phyloP scores from a whole-genome alignment of 92 coral and sea anemone genomes.

The Umimayanthus kanabou region DNA sequence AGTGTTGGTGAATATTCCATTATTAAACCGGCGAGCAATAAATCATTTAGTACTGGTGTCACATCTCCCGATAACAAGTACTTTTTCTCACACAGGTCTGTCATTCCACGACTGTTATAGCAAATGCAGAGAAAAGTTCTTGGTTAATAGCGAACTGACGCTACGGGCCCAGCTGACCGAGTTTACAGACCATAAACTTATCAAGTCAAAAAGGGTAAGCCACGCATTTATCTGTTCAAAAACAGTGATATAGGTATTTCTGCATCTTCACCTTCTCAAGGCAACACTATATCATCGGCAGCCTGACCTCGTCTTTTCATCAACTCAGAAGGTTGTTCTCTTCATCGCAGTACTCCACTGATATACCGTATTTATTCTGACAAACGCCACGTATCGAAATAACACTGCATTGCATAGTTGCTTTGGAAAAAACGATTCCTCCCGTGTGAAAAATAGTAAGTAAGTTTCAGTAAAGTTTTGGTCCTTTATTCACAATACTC shows the following conservation, averaged over 20 bases:
- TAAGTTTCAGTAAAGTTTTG: too few species aligned
- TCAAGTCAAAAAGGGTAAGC: slow-evolving; percentile 85
- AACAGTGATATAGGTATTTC: not conserved
- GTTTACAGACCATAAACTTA: slow-evolving; percentile 90
- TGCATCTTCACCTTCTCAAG: too few species aligned
- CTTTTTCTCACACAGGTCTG: slow-evolving; percentile 62
- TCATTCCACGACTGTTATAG: slow-evolving; percentile 86
- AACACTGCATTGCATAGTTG: too few species aligned
- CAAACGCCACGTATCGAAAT: too few species aligned
- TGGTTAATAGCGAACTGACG: slow-evolving; percentile 94
- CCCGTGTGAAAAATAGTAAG: too few species aligned
- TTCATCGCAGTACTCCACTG: too few species aligned
- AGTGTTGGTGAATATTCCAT: too few species aligned
- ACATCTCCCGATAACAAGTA: not conserved
- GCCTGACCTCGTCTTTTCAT: too few species aligned
- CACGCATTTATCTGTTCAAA: not conserved
- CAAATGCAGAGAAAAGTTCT: slow-evolving; percentile 86
- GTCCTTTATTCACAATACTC: too few species aligned
- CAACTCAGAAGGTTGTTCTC: too few species aligned
- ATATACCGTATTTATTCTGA: too few species aligned
- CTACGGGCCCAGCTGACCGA: slow-evolving; percentile 93
- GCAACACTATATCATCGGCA: not conserved
- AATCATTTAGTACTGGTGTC: not conserved
- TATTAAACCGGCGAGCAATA: not conserved
- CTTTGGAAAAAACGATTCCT: too few species aligned